These are phyloP conservation scores for Dendrophyllia cribrosa DNA, from an alignment of 64 coral and sea anemone species.

Conservation along the genomic window DNA sequence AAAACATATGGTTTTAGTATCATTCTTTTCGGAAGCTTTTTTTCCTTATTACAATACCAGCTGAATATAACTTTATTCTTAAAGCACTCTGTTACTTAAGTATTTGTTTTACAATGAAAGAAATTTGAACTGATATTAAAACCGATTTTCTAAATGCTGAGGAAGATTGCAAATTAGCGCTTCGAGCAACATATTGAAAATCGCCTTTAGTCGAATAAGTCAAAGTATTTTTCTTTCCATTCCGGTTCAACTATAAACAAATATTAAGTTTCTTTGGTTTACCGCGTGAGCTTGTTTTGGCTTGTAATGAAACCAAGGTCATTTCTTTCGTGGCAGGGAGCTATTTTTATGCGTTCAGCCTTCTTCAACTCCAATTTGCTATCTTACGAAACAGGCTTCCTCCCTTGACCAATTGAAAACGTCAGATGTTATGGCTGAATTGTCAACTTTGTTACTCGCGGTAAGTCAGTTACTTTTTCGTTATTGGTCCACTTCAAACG, in stretches of 20 bases:
- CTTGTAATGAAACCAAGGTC: neutral
- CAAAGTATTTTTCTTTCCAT: neutral
- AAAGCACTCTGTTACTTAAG: neutral
- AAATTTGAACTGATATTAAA: neutral
- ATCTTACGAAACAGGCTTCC: neutral
- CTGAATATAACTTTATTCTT: neutral
- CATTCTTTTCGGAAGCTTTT: neutral
- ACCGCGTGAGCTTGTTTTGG: neutral
- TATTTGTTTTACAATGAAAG: neutral
- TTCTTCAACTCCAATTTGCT: neutral
- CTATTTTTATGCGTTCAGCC: neutral
- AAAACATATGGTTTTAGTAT: neutral
- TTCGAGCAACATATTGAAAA: neutral
- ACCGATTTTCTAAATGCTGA: neutral
- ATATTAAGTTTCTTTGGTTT: neutral
- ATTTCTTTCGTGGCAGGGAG: neutral
- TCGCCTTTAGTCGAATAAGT: neutral
- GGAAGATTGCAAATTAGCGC: neutral
- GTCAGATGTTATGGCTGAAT: neutral
- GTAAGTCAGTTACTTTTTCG: neutral
- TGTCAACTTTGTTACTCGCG: neutral
- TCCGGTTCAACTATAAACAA: neutral
- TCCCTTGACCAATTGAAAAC: neutral
- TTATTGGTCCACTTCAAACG: neutral
- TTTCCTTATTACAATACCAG: slow-evolving; percentile 13